Evolutionary conservation across 1,140 invertebrate species (phyloP).

Genomic region (Stenopsyche tienmushanensis): DNA sequence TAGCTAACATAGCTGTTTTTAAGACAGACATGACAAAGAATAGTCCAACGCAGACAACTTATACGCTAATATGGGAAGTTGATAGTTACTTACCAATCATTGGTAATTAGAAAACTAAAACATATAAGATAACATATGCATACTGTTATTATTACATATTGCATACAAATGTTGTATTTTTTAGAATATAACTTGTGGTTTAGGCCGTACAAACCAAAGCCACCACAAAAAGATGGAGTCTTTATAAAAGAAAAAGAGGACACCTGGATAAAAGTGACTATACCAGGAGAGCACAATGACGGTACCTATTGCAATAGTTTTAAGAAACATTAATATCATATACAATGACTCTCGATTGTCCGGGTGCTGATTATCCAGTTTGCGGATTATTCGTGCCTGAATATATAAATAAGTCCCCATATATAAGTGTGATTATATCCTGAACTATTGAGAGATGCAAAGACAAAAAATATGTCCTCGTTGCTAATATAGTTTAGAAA

Average conservation of each 20-base stretch:
- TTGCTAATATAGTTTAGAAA: no score
- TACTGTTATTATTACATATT: background rate
- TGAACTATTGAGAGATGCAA: no score
- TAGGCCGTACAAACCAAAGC: slow-evolving; percentile 52
- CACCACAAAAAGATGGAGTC: slow-evolving; percentile 45
- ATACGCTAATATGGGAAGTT: slow-evolving; percentile 73
- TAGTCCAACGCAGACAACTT: slow-evolving; percentile 48
- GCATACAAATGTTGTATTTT: slow-evolving; percentile 18
- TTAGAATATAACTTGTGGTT: slow-evolving; percentile 70
- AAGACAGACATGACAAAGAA: slow-evolving; percentile 49
- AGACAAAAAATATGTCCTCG: no score
- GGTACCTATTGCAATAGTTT: no score
- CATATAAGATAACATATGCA: background rate
- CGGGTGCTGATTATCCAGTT: no score
- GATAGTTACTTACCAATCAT: slow-evolving; percentile 74
- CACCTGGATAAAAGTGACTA: slow-evolving; percentile 66
- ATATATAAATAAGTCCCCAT: no score
- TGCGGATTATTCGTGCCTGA: no score
- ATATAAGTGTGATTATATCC: no score
- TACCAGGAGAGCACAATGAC: slow-evolving; percentile 64
- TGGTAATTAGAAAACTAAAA: no score
- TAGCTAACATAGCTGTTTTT: slow-evolving; percentile 52
- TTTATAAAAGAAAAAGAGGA: slow-evolving; percentile 52
- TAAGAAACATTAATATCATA: slow-evolving; percentile 3
- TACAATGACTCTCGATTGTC: no score